Percentiles rank a stretch among this genome's conserved stretches.
These are phyloP conservation scores for Ibidorhyncha struthersii DNA, from an alignment of 2,113 vertebrate genomes.

Conservation along the genomic window DNA sequence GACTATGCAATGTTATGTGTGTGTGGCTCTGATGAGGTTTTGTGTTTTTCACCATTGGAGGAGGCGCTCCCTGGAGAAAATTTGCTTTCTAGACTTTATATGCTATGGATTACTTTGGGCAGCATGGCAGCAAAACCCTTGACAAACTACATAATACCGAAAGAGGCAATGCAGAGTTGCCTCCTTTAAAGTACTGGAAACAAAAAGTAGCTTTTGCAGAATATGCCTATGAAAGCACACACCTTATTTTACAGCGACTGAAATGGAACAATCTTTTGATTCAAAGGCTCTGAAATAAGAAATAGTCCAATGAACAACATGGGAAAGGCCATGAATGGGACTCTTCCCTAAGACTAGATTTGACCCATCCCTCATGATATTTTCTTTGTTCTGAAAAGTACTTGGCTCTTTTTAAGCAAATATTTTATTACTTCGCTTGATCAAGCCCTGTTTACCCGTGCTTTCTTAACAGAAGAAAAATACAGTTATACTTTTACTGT, in stretches of 20 bases:
- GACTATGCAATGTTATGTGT: background rate
- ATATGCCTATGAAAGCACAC: background rate
- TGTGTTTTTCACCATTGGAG: background rate
- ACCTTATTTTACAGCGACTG: background rate
- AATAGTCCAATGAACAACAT: background rate
- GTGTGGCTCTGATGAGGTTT: background rate
- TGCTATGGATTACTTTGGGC: background rate
- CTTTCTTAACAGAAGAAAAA: slow-evolving; percentile 9
- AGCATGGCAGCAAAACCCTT: background rate
- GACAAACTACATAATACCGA: background rate
- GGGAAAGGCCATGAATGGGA: background rate
- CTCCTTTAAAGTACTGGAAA: background rate
- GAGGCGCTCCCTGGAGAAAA: background rate
- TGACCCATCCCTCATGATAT: background rate
- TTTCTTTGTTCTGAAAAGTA: background rate
- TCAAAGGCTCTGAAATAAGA: background rate
- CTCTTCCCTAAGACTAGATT: background rate
- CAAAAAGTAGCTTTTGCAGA: background rate
- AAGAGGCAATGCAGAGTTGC: background rate
- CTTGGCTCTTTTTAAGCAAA: background rate
- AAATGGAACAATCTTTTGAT: background rate
- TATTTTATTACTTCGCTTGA: background rate
- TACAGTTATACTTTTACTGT: background rate
- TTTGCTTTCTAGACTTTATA: background rate
- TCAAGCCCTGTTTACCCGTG: background rate